These are phyloP conservation scores for Chaenogobius annularis DNA, from an alignment of 2,113 vertebrate genomes.

Conservation along the genomic window DNA sequence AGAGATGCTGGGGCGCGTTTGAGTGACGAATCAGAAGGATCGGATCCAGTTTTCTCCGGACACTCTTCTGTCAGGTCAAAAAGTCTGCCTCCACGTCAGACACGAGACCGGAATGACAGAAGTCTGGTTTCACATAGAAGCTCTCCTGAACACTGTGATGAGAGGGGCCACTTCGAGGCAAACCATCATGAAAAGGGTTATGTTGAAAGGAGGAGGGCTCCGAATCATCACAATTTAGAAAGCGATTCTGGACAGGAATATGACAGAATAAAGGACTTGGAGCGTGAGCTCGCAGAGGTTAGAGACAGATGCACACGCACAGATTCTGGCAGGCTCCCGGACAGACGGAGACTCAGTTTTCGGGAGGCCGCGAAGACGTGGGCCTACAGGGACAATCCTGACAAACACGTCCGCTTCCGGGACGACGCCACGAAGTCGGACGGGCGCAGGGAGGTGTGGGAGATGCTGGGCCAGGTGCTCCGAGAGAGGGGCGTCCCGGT, in stretches of 20 bases:
- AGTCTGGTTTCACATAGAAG: conserved; percentile 40
- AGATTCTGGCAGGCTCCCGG: conserved; percentile 43
- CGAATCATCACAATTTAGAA: conserved; percentile 9
- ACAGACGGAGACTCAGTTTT: conserved; percentile 22
- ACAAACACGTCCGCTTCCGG: conserved; percentile 72
- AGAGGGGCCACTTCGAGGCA: too few relatives aligned
- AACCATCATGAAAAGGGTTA: conserved; percentile 15
- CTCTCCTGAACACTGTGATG: conserved; percentile 31
- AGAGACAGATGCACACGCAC: conserved; percentile 36
- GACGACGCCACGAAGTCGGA: conserved; percentile 32
- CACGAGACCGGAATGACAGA: conserved; percentile 24
- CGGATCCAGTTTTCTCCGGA: conserved; percentile 51
- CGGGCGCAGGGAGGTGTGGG: conserved; percentile 43
- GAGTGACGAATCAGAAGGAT: conserved; percentile 65
- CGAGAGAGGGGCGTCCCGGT: conserved; percentile 68
- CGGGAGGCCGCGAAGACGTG: conserved; percentile 55
- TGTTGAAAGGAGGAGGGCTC: conserved; percentile 18
- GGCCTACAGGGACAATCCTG: conserved; percentile 52
- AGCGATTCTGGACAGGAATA: conserved; percentile 14
- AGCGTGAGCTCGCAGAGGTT: conserved; percentile 1
- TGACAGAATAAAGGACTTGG: conserved; percentile 20
- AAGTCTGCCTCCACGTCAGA: conserved; percentile 22
- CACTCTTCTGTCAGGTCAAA: conserved; percentile 39
- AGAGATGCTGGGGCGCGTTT: conserved; percentile 48
- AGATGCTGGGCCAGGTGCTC: conserved; percentile 62